Conservation (phyloP, 2,113 vertebrate genomes). For the Vombatus ursinus region DNA sequence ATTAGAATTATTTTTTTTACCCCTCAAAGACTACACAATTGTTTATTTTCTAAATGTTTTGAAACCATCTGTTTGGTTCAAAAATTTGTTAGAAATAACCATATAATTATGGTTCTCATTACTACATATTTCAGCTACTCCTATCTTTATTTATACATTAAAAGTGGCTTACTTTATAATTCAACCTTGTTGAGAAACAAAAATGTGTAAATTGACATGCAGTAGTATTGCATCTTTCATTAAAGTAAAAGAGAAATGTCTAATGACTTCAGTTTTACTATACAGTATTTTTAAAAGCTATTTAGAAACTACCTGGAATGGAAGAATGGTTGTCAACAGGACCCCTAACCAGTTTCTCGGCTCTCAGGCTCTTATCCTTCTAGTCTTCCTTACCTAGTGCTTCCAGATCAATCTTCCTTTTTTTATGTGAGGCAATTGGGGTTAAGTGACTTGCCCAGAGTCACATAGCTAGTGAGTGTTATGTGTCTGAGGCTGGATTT, state of each 20-base stretch:
- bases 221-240: background rate
- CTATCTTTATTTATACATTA: slow-evolving; percentile 16
- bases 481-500: too few species aligned
- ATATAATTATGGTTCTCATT: slow-evolving; percentile 27
- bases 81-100: slow-evolving; percentile 12
- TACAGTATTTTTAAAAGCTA: background rate
- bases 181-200: background rate
- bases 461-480: too few species aligned
- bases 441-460: too few species aligned
- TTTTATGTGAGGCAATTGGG: too few species aligned
- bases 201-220: slow-evolving; percentile 11
- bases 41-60: slow-evolving; percentile 9
- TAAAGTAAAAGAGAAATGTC: slow-evolving; percentile 1
- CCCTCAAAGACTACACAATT: background rate
- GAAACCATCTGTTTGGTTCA: slow-evolving; percentile 37
- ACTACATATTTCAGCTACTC: background rate
- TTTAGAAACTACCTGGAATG: background rate
- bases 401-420: too few species aligned
- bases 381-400: background rate
- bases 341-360: background rate
- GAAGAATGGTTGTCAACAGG: background rate
- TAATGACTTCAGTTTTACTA: background rate
- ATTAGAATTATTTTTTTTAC: background rate
- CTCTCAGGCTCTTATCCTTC: background rate
- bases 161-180: slow-evolving; percentile 17